A percentile compares a stretch with the other conserved stretches of the same genome.
These are phyloP conservation scores for Aleiodes testaceus DNA, from an alignment of 2,888 invertebrate species.

Conservation along the genomic window DNA sequence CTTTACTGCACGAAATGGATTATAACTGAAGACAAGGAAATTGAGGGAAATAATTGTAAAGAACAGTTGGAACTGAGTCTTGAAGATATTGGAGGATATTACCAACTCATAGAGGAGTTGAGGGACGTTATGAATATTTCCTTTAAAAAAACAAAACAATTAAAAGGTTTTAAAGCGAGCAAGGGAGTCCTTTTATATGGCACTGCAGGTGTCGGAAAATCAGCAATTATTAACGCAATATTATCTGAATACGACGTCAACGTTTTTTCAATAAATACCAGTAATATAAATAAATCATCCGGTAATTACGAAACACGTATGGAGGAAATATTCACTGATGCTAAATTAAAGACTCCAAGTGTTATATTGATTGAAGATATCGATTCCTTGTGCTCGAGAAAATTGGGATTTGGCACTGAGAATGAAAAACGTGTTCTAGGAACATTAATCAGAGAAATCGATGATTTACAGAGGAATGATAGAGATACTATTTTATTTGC, in stretches of 20 bases:
- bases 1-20: conserved; percentile 75
- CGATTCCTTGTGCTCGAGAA: conserved; percentile 83
- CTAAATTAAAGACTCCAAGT: conserved; percentile 79
- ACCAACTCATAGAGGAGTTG: conserved; percentile 79
- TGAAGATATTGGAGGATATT: conserved; percentile 81
- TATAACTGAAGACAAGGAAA: conserved; percentile 68
- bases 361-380: conserved; percentile 90
- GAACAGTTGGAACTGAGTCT: conserved; percentile 66
- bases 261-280: conserved; percentile 77
- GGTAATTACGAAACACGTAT: conserved; percentile 85
- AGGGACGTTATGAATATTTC: conserved; percentile 78
- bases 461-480: conserved; percentile 76
- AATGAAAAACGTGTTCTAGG: conserved; percentile 83
- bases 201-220: conserved; percentile 90
- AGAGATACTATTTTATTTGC: conserved; percentile 82
- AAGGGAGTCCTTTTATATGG: conserved; percentile 86
- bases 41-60: conserved; percentile 63
- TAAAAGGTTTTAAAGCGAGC: conserved; percentile 76
- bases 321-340: conserved; percentile 79
- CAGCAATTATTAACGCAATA: conserved; percentile 83
- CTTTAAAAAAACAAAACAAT: conserved; percentile 72
- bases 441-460: conserved; percentile 78
- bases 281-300: conserved; percentile 84
- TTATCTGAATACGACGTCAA: conserved; percentile 76
- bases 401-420: conserved; percentile 77